Conservation (phyloP, 1,140 invertebrate species). For the Drosophila murphyi region DNA sequence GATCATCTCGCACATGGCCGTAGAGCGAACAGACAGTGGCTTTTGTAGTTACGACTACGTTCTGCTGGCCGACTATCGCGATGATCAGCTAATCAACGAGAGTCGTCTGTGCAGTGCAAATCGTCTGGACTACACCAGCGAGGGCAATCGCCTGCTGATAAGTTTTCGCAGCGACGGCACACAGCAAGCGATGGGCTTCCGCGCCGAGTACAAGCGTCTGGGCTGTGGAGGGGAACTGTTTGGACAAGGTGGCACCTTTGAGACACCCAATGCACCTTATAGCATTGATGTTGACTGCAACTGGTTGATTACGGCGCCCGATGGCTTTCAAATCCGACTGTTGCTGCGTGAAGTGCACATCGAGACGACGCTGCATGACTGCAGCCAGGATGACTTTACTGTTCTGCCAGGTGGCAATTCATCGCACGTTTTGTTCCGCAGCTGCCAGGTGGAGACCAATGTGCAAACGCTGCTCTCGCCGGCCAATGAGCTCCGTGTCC, state of each 20-base stretch:
- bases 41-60: constrained; percentile 86
- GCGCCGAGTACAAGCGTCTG: constrained; percentile 85
- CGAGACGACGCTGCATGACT: constrained; percentile 77
- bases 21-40: constrained; percentile 84
- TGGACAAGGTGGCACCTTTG: constrained; percentile 40
- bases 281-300: constrained; percentile 89
- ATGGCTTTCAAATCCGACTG: constrained; percentile 86
- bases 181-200: constrained; percentile 78
- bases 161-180: constrained; percentile 86
- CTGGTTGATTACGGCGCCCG: constrained; percentile 89
- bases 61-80: constrained; percentile 84
- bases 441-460: constrained; percentile 50
- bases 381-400: constrained; percentile 43
- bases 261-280: constrained; percentile 85
- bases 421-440: constrained; percentile 31
- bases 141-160: constrained; percentile 64
- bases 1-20: constrained; percentile 90
- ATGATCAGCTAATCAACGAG: constrained; percentile 48
- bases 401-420: constrained; percentile 36
- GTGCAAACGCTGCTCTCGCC: constrained; percentile 86
- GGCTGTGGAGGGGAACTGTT: constrained; percentile 78
- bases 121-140: constrained; percentile 40
- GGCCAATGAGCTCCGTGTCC: constrained; percentile 90
- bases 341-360: constrained; percentile 87
- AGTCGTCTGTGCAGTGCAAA: constrained; percentile 85